These are phyloP conservation scores for Resseliella maxima DNA, from an alignment of 2,888 invertebrate genomes.

Conservation along the genomic window DNA sequence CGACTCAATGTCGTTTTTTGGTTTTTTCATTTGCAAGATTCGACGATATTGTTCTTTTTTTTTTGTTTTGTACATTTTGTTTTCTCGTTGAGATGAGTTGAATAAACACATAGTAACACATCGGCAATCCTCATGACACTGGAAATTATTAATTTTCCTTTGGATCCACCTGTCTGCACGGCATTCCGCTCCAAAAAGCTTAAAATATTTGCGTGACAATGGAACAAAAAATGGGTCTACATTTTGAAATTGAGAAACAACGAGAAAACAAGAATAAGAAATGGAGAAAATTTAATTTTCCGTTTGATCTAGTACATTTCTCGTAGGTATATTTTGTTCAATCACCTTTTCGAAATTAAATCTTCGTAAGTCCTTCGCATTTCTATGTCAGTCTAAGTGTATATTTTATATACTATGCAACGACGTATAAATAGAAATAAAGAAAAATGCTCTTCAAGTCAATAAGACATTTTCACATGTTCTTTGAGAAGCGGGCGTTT, in stretches of 20 bases:
- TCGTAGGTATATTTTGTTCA: not conserved
- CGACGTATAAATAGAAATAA: not conserved
- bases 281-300: conserved; percentile 46
- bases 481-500: not conserved
- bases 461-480: not conserved
- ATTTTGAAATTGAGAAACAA: not conserved
- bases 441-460: conserved; percentile 19
- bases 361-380: not conserved
- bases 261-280: not conserved
- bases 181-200: not conserved
- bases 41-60: not conserved
- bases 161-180: not conserved
- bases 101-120: conserved; percentile 8
- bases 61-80: not conserved
- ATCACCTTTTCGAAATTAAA: conserved; percentile 9
- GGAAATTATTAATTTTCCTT: conserved; percentile 13
- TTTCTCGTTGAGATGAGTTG: not conserved
- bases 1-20: not conserved
- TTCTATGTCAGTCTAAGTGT: not conserved
- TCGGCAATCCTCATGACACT: not conserved
- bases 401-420: not conserved
- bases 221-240: not conserved
- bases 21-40: not conserved
- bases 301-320: not conserved
- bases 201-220: conserved; percentile 40